These are phyloP conservation scores for Minunthozetes semirufus DNA, from an alignment of 2,888 invertebrate genomes.

Conservation along the genomic window DNA sequence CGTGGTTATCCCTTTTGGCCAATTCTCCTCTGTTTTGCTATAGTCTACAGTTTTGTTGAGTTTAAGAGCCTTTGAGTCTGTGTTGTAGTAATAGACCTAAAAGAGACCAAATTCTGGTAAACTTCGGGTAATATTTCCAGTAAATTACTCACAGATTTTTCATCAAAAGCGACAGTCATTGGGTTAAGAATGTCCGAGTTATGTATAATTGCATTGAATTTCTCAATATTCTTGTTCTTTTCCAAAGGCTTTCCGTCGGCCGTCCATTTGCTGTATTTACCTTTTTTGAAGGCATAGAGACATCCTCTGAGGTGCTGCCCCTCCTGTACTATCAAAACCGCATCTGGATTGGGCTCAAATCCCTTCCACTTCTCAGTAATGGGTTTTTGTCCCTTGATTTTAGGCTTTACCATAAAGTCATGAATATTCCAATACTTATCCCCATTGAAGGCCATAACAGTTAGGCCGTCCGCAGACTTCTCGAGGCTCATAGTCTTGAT, in stretches of 20 bases:
- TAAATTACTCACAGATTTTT: neutral
- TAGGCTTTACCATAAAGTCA: neutral
- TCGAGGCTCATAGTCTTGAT: neutral
- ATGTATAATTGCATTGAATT: neutral
- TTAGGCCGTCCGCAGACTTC: neutral
- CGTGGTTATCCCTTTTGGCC: constrained; percentile 1
- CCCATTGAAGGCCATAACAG: neutral
- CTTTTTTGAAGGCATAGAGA: neutral
- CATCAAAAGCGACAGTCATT: constrained; percentile 8
- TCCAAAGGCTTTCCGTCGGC: neutral
- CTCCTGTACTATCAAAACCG: neutral
- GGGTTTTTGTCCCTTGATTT: neutral
- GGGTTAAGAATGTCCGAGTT: neutral
- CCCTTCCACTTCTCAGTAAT: neutral
- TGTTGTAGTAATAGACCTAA: neutral
- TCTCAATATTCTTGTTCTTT: neutral
- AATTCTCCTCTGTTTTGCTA: neutral
- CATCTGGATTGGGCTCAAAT: neutral
- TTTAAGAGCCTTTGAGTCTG: neutral
- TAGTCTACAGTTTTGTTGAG: neutral
- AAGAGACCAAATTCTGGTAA: neutral
- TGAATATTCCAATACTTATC: neutral
- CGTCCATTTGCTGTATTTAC: neutral
- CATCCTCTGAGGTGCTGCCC: neutral
- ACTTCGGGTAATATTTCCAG: neutral